phyloP scores from a whole-genome alignment of 2,113 vertebrate species.

The Tragulus kanchil region DNA sequence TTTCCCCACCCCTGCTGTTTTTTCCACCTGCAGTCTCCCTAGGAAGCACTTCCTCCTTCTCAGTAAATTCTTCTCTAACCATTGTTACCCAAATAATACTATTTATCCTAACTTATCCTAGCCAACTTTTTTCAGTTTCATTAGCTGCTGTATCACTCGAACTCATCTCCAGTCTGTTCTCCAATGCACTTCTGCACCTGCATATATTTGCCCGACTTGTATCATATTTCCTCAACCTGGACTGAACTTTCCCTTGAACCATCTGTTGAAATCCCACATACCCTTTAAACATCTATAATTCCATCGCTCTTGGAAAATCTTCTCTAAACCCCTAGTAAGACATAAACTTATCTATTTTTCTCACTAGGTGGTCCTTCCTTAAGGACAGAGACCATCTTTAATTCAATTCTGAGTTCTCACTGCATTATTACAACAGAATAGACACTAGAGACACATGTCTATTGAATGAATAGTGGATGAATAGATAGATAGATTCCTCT shows the following conservation, averaged over 20 bases:
- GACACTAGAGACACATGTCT: constrained; percentile 8
- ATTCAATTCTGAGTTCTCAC: not conserved
- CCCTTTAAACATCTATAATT: not conserved
- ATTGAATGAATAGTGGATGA: not conserved
- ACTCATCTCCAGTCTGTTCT: not conserved
- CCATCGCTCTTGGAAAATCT: not conserved
- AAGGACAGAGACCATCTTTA: not conserved
- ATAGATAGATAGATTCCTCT: not conserved
- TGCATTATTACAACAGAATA: not conserved
- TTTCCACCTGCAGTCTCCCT: not conserved
- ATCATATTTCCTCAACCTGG: not conserved
- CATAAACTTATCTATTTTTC: not conserved
- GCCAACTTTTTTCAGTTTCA: not conserved
- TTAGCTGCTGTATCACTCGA: not conserved
- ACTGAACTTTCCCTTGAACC: not conserved
- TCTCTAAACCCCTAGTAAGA: not conserved
- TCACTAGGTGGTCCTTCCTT: not conserved
- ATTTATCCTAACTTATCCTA: not conserved
- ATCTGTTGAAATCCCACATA: not conserved
- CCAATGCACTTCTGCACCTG: not conserved
- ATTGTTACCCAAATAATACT: not conserved
- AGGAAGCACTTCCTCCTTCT: not conserved
- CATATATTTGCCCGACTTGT: not conserved
- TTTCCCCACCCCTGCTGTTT: not conserved
- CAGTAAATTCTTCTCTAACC: not conserved